A percentile compares a stretch with the other conserved stretches of the same genome.
These are phyloP conservation scores for Diaprepes abbreviatus DNA, from an alignment of 2,888 invertebrate genomes.

Conservation along the genomic window DNA sequence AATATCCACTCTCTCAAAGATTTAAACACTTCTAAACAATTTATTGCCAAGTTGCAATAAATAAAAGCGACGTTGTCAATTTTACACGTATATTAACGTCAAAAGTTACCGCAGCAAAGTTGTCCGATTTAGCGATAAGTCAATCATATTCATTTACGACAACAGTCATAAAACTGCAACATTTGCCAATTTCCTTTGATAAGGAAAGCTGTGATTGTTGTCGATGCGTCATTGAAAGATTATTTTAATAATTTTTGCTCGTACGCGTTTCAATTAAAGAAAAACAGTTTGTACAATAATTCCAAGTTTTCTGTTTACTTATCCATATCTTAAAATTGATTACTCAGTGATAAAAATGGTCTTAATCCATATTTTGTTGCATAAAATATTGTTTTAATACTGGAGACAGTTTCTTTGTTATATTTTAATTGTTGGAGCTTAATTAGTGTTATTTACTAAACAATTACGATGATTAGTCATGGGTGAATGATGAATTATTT, in stretches of 20 bases:
- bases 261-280: conserved; percentile 11
- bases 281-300: not conserved
- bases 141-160: not conserved
- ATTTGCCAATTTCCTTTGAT: conserved; percentile 24
- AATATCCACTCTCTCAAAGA: no score
- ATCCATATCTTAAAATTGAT: not conserved
- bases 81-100: conserved; percentile 15
- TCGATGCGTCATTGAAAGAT: conserved; percentile 24
- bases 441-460: conserved; percentile 18
- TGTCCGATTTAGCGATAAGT: not conserved
- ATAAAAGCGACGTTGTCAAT: not conserved
- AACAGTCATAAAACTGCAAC: conserved; percentile 1
- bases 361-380: not conserved
- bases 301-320: not conserved
- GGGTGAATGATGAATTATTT: conserved; percentile 22
- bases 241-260: conserved; percentile 4
- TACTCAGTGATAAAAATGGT: conserved; percentile 11
- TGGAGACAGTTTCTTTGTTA: conserved; percentile 19
- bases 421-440: conserved; percentile 26
- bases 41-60: conserved; percentile 1
- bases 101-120: not conserved
- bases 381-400: not conserved
- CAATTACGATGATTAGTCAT: conserved; percentile 30
- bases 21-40: no score
- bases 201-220: conserved; percentile 29